Conservation (phyloP, 2,113 vertebrate species). For the Hemibagrus wyckioides region DNA sequence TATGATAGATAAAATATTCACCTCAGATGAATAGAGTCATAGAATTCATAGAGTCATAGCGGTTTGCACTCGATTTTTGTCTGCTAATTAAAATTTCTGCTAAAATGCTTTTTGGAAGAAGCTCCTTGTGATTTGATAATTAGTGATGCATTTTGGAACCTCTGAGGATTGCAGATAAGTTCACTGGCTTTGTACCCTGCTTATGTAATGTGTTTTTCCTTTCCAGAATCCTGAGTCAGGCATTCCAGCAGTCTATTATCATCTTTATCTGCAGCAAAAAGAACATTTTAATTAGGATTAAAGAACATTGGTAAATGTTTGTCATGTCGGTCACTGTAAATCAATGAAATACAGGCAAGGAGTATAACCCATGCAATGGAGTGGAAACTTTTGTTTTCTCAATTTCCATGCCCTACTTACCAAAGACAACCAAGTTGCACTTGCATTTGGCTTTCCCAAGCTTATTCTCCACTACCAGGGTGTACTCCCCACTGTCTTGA, state of each 20-base stretch:
- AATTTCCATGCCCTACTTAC: constrained; percentile 44
- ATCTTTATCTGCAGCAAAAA: constrained; percentile 67
- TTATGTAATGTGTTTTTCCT: constrained; percentile 70
- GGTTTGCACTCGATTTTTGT: not conserved
- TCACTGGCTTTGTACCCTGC: not conserved
- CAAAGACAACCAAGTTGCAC: constrained; percentile 62
- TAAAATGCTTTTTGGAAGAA: not conserved
- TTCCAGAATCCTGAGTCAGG: constrained; percentile 60
- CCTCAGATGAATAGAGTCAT: not conserved
- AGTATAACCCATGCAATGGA: not conserved
- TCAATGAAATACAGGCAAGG: not conserved
- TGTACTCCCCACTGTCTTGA: constrained; percentile 64
- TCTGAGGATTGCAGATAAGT: not conserved
- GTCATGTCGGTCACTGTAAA: not conserved
- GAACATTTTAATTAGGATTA: not conserved
- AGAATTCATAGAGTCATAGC: not conserved
- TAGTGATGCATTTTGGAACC: not conserved
- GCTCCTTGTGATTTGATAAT: not conserved
- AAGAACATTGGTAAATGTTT: not conserved
- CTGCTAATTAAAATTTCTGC: not conserved
- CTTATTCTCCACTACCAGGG: constrained; percentile 66
- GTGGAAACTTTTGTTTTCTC: not conserved
- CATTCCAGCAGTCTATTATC: constrained; percentile 64
- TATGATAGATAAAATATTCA: not conserved
- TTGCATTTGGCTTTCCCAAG: constrained; percentile 64